Conservation (phyloP, 1,140 invertebrate genomes). For the Phortica variegata region DNA sequence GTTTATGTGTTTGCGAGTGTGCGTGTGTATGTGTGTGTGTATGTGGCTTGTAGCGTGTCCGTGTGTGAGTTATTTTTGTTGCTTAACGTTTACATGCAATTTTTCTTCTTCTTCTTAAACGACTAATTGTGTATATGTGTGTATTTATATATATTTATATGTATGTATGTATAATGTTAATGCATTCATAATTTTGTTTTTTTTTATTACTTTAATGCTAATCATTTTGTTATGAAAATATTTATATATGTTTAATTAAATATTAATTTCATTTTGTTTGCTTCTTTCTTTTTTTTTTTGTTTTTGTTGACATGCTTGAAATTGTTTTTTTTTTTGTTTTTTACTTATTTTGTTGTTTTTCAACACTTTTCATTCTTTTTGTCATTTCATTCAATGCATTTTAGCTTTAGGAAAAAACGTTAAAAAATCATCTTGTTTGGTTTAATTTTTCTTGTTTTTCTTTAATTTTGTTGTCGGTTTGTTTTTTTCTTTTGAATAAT, state of each 20-base stretch:
- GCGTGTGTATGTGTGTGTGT: slow-evolving; percentile 12
- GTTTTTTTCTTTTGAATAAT: no score
- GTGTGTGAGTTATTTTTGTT: slow-evolving; percentile 23
- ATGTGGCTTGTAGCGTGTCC: slow-evolving; percentile 18
- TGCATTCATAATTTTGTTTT: background rate
- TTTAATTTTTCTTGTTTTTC: no score
- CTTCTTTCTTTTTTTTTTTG: slow-evolving; percentile 11
- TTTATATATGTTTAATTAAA: slow-evolving; percentile 18
- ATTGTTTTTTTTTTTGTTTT: slow-evolving; percentile 2
- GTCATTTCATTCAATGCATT: no score
- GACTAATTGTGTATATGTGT: slow-evolving; percentile 11
- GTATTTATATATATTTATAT: slow-evolving; percentile 20
- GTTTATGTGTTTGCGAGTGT: slow-evolving; percentile 18
- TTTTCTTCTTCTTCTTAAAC: background rate
- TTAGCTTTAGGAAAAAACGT: no score
- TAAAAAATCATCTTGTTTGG: no score
- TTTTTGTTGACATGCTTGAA: slow-evolving; percentile 11
- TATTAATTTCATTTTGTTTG: slow-evolving; percentile 9
- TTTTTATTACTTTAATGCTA: slow-evolving; percentile 6
- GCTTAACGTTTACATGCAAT: slow-evolving; percentile 1
- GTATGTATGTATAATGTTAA: slow-evolving; percentile 14
- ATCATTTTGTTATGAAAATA: slow-evolving; percentile 18
- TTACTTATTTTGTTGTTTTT: slow-evolving; percentile 17
- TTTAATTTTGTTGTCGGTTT: no score
- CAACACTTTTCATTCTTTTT: slow-evolving; percentile 10